phyloP scores from a whole-genome alignment of 2,888 invertebrate species.

The Creontiades dilutus region DNA sequence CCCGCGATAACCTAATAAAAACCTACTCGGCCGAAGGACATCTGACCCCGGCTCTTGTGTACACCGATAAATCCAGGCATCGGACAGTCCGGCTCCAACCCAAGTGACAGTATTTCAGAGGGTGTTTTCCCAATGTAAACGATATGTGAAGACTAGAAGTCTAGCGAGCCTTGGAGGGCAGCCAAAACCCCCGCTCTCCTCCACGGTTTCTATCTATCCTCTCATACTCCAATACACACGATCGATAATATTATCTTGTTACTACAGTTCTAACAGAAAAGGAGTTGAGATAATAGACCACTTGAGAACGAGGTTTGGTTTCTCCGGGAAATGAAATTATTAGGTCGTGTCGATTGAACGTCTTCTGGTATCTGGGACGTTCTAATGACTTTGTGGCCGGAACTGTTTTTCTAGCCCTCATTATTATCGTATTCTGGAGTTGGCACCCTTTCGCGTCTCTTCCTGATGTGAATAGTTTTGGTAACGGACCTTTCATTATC shows the following conservation, averaged over 20 bases:
- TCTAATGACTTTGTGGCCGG: too few species aligned
- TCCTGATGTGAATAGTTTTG: too few species aligned
- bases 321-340: not conserved
- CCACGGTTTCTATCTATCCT: not conserved
- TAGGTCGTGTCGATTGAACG: too few species aligned
- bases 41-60: not conserved
- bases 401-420: too few species aligned
- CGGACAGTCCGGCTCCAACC: constrained; percentile 46
- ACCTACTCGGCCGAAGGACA: not conserved
- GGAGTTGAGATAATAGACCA: not conserved
- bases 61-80: constrained; percentile 52
- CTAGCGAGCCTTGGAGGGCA: constrained; percentile 50
- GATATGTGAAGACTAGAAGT: constrained; percentile 61
- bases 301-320: not conserved
- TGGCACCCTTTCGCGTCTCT: too few species aligned
- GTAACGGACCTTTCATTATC: too few species aligned
- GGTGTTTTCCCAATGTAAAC: constrained; percentile 62
- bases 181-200: constrained; percentile 10
- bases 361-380: too few species aligned
- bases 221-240: constrained; percentile 32
- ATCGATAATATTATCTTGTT: constrained; percentile 37
- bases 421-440: too few species aligned
- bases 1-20: constrained; percentile 5
- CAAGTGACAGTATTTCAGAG: constrained; percentile 37
- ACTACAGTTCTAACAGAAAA: constrained; percentile 3